These are phyloP conservation scores for Loxodonta africana DNA, from an alignment of 2,113 vertebrate species.

Conservation along the genomic window DNA sequence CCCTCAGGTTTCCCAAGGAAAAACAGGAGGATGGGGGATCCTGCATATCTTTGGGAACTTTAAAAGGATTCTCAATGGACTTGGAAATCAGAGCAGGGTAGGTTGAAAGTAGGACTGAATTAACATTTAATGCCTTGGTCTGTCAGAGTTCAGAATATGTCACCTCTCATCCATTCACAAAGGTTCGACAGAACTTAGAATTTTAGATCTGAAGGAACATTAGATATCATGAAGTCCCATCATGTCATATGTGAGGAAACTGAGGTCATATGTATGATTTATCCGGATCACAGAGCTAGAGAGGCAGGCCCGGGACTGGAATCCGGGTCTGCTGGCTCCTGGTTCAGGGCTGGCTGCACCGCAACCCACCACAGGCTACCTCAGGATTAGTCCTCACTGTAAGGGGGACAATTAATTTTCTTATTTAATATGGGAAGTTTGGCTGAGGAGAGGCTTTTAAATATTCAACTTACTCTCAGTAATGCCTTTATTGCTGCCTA, in stretches of 20 bases:
- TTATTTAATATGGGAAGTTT: not conserved
- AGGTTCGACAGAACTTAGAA: not conserved
- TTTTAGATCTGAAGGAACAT: not conserved
- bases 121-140: not conserved
- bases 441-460: not conserved
- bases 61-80: not conserved
- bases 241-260: not conserved
- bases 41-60: not conserved
- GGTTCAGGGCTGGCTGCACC: not conserved
- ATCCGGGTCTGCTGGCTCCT: not conserved
- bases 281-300: not conserved
- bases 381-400: no score
- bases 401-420: not conserved
- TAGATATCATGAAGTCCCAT: not conserved
- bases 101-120: not conserved
- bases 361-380: no score
- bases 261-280: no score
- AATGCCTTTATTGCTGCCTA: not conserved
- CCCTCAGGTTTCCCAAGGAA: not conserved
- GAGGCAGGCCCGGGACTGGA: not conserved
- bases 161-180: not conserved
- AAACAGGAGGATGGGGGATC: not conserved
- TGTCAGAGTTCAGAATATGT: fast-evolving
- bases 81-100: not conserved
- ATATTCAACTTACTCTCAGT: not conserved